These are phyloP conservation scores for Monochamus alternatus DNA, from an alignment of 2,888 invertebrate species.

Conservation along the genomic window DNA sequence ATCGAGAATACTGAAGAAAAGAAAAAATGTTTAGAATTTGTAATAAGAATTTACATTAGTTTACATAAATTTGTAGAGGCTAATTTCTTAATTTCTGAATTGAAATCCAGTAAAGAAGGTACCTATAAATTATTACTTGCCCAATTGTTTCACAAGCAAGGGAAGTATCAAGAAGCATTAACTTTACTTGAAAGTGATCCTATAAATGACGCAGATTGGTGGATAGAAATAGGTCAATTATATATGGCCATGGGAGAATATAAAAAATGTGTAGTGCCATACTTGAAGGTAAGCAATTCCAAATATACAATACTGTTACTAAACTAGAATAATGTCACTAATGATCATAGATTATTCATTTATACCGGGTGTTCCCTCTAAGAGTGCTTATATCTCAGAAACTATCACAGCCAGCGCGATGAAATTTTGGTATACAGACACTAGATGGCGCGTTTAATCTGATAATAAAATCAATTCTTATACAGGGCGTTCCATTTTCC, in stretches of 20 bases:
- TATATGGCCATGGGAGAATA: conserved; percentile 76
- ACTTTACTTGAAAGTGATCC: conserved; percentile 70
- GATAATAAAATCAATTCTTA: too few species aligned
- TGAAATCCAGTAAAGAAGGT: conserved; percentile 61
- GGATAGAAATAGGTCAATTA: conserved; percentile 76
- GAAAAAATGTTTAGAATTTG: conserved; percentile 49
- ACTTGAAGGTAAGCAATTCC: conserved; percentile 73
- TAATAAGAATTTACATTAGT: conserved; percentile 68
- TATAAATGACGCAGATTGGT: conserved; percentile 72
- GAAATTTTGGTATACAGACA: too few species aligned
- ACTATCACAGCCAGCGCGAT: too few species aligned
- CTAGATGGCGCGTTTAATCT: too few species aligned
- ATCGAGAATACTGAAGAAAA: conserved; percentile 56
- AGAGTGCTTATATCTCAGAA: too few species aligned
- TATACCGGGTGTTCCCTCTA: too few species aligned
- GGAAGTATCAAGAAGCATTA: conserved; percentile 74
- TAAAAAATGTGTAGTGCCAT: conserved; percentile 76
- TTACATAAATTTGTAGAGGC: conserved; percentile 67
- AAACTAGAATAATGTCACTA: too few species aligned
- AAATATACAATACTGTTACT: background rate
- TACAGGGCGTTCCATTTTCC: too few species aligned
- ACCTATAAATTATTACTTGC: conserved; percentile 71
- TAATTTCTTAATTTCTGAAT: conserved; percentile 64
- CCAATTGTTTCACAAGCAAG: conserved; percentile 71
- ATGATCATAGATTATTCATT: too few species aligned